These are phyloP conservation scores for Aurelia sp. DNA, from an alignment of 30 jellyfish, hydroid and myxozoan species.

Conservation along the genomic window DNA sequence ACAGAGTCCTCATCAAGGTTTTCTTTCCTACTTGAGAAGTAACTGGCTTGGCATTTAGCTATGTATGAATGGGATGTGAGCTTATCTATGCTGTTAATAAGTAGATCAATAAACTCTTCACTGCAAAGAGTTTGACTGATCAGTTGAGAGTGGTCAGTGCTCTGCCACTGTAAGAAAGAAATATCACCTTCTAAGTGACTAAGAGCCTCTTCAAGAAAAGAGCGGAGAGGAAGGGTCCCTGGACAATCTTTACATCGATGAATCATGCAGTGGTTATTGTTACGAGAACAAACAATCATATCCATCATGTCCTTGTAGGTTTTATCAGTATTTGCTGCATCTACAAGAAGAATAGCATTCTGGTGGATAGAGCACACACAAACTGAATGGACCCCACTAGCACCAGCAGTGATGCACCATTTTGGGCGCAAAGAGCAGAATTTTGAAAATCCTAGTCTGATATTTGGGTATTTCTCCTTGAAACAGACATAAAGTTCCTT, in stretches of 20 bases:
- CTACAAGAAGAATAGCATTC: constrained; percentile 44
- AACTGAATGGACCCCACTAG: constrained; percentile 79
- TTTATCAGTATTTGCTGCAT: constrained; percentile 28
- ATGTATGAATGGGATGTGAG: constrained; percentile 10
- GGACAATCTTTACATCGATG: constrained; percentile 25
- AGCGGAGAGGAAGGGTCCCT: background rate
- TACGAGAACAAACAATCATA: constrained; percentile 52
- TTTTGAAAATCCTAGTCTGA: constrained; percentile 73
- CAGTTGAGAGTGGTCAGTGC: constrained; percentile 16
- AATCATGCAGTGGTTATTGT: constrained; percentile 48
- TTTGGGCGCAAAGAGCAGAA: constrained; percentile 73
- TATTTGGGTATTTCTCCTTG: constrained; percentile 40
- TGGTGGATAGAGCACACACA: constrained; percentile 85
- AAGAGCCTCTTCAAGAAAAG: background rate
- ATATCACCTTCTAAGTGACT: constrained; percentile 1
- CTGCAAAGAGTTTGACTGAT: background rate
- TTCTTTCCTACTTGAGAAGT: background rate
- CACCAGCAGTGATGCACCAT: constrained; percentile 73
- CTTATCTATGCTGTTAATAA: constrained; percentile 1
- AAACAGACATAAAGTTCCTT: too few species aligned
- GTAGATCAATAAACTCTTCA: constrained; percentile 11
- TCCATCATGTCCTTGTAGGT: constrained; percentile 51
- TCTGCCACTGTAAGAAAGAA: constrained; percentile 2
- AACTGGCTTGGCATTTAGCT: background rate
- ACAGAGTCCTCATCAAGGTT: background rate